Percentiles rank a stretch among this genome's conserved stretches.
Conservation (phyloP, 2,888 invertebrate genomes). For the Spatulosminthurus flaviceps region DNA sequence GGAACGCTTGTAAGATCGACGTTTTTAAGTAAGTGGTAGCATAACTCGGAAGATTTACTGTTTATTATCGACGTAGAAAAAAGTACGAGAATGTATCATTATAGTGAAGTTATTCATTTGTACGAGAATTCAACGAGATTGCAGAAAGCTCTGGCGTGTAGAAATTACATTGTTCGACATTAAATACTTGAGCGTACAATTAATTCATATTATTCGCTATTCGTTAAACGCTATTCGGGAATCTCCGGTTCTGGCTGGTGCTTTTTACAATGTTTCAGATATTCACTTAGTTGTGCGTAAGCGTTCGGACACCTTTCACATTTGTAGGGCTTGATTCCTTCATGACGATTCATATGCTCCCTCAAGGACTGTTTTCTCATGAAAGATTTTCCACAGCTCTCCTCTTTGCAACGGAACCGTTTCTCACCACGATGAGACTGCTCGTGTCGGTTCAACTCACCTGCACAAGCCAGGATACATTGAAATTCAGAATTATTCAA, state of each 20-base stretch:
- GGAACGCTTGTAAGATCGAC: too few relatives aligned
- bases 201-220: slow-evolving; percentile 11
- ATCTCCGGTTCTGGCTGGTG: slow-evolving; percentile 16
- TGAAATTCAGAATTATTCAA: neutral
- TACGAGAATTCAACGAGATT: too few relatives aligned
- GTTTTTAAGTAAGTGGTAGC: too few relatives aligned
- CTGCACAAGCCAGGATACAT: slow-evolving; percentile 15
- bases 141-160: too few relatives aligned
- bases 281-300: slow-evolving; percentile 29
- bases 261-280: slow-evolving; percentile 34
- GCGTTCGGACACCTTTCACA: slow-evolving; percentile 38
- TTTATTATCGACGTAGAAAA: too few relatives aligned
- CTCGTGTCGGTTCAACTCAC: slow-evolving; percentile 49
- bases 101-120: too few relatives aligned
- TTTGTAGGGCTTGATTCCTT: slow-evolving; percentile 34
- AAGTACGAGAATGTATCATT: too few relatives aligned
- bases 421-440: slow-evolving; percentile 45
- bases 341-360: slow-evolving; percentile 48
- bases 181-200: too few relatives aligned
- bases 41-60: too few relatives aligned
- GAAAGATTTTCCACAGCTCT: slow-evolving; percentile 47
- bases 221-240: too few relatives aligned
- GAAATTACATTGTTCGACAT: too few relatives aligned
- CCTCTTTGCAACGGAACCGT: slow-evolving; percentile 44
- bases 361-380: slow-evolving; percentile 40